phyloP scores from a whole-genome alignment of 1,140 invertebrate genomes.

The Akabosia matsudoensis region DNA sequence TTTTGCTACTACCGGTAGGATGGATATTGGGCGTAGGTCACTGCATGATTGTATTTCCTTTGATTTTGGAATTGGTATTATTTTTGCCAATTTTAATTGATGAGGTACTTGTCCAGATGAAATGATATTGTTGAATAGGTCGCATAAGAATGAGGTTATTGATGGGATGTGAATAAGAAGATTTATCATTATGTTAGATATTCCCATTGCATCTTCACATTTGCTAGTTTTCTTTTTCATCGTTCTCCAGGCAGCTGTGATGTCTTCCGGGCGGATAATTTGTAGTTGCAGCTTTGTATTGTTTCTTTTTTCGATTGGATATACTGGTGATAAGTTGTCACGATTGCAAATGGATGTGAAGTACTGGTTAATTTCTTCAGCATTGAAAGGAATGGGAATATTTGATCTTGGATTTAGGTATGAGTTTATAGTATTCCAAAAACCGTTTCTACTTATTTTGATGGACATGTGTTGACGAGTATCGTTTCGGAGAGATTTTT shows the following conservation, averaged over 20 bases:
- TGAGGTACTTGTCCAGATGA: background rate
- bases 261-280: background rate
- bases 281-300: background rate
- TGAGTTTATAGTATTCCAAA: background rate
- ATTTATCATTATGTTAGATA: background rate
- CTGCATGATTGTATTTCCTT: background rate
- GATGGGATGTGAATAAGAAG: background rate
- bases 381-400: background rate
- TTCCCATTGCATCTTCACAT: background rate
- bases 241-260: background rate
- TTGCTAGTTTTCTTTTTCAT: background rate
- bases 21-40: background rate
- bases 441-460: background rate
- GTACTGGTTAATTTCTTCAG: background rate
- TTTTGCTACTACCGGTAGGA: background rate
- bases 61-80: background rate
- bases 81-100: background rate
- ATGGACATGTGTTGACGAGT: background rate
- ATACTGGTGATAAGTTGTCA: background rate
- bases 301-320: background rate
- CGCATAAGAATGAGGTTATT: background rate
- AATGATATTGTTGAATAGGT: background rate
- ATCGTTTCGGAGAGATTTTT: background rate
- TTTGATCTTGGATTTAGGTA: background rate
- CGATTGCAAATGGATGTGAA: background rate